Evolutionary conservation across 2,888 invertebrate genomes (phyloP).

Genomic region (Folsomia candida): DNA sequence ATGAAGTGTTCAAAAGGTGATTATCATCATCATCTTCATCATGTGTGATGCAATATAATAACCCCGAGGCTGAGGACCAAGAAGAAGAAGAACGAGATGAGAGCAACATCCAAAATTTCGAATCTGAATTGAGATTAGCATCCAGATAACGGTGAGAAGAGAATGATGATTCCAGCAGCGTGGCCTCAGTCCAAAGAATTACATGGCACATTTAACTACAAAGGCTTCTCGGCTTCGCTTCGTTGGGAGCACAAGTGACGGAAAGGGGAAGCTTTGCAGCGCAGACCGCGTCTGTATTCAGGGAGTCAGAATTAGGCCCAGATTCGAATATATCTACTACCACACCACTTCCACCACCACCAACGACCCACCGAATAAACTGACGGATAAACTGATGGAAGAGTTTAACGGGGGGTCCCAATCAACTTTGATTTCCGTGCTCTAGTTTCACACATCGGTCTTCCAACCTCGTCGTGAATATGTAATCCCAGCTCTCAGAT

Average conservation of each 20-base stretch:
- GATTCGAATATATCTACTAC: background rate
- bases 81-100: background rate
- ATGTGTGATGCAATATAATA: background rate
- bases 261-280: background rate
- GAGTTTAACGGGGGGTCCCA: background rate
- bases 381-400: background rate
- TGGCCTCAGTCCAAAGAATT: constrained; percentile 1
- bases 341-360: background rate
- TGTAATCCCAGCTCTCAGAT: no score
- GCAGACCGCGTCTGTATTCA: background rate
- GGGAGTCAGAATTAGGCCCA: background rate
- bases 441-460: background rate
- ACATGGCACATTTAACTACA: constrained; percentile 8
- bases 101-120: background rate
- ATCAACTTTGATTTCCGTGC: background rate
- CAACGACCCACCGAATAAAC: background rate
- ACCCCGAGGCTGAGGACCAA: background rate
- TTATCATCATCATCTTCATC: background rate
- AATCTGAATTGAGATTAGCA: constrained; percentile 1
- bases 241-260: background rate
- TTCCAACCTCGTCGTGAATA: background rate
- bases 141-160: background rate
- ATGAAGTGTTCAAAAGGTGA: background rate
- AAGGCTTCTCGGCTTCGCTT: background rate
- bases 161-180: background rate